phyloP scores from a whole-genome alignment of 2,888 invertebrate genomes.

The Dromius quadrimaculatus region DNA sequence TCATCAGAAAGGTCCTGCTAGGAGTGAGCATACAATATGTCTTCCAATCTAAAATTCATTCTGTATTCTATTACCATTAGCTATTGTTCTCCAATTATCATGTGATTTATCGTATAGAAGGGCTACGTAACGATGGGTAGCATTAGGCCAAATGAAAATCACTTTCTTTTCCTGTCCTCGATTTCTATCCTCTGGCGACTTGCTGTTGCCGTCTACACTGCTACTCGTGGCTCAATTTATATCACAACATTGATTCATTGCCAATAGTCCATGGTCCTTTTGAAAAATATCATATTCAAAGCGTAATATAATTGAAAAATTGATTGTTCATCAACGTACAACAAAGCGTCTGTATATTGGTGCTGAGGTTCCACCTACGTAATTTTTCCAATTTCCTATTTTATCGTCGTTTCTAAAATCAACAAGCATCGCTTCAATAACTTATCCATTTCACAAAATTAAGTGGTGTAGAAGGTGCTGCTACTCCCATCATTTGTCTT shows the following conservation, averaged over 20 bases:
- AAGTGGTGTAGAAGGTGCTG: too few species aligned
- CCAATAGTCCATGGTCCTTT: constrained; percentile 8
- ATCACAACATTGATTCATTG: not conserved
- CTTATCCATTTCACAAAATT: too few species aligned
- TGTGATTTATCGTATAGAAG: constrained; percentile 43
- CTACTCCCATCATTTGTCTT: not conserved
- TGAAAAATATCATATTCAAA: constrained; percentile 36
- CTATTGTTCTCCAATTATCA: constrained; percentile 49
- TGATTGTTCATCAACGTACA: constrained; percentile 25
- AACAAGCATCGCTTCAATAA: constrained; percentile 37
- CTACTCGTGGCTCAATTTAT: constrained; percentile 34
- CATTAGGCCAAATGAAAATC: constrained; percentile 15
- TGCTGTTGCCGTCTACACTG: not conserved
- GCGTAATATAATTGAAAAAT: constrained; percentile 40
- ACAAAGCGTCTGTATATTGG: constrained; percentile 42
- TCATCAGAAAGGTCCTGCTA: not conserved
- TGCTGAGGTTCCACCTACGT: constrained; percentile 45
- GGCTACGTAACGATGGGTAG: constrained; percentile 15
- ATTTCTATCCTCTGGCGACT: not conserved
- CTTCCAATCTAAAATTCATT: constrained; percentile 34
- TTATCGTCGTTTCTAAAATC: constrained; percentile 45
- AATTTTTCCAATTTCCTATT: constrained; percentile 27
- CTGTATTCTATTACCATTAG: constrained; percentile 44
- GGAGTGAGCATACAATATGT: constrained; percentile 15
- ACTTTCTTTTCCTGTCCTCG: constrained; percentile 8